Evolutionary conservation across 2,113 vertebrate genomes (phyloP).

Genomic region (Pelvicachromis taeniatus): DNA sequence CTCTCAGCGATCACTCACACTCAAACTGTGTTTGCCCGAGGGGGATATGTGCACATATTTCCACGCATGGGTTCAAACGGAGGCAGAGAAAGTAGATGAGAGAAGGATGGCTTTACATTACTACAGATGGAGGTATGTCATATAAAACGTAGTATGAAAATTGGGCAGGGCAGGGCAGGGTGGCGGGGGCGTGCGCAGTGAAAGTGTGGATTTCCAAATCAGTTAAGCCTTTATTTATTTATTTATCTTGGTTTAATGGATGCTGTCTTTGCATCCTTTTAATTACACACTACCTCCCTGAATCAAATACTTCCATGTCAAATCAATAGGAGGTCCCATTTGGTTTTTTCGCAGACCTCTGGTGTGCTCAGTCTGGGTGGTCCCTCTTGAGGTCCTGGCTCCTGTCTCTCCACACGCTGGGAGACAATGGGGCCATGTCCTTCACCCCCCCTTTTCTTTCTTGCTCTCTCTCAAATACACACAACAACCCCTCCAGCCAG

Average conservation of each 20-base stretch:
- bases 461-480: not conserved
- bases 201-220: not conserved
- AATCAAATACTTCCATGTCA: not conserved
- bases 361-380: constrained; percentile 64
- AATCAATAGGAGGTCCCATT: not conserved
- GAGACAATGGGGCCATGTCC: constrained; percentile 61
- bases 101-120: not conserved
- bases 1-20: constrained; percentile 21
- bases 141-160: not conserved
- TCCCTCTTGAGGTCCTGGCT: constrained; percentile 62
- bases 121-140: not conserved
- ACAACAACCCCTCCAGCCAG: not conserved
- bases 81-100: not conserved
- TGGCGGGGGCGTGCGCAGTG: not conserved
- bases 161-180: fast-evolving
- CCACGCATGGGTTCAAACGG: not conserved
- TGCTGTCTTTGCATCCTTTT: not conserved
- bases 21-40: not conserved
- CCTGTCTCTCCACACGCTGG: constrained; percentile 63
- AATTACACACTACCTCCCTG: not conserved
- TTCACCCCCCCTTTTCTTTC: not conserved
- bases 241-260: not conserved
- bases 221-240: not conserved
- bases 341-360: not conserved
- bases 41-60: not conserved